Evolutionary conservation across 2,113 vertebrate species (phyloP), one percentile per base, ranked within the genome.

Genomic region (Cyprinus carpio): DNA sequence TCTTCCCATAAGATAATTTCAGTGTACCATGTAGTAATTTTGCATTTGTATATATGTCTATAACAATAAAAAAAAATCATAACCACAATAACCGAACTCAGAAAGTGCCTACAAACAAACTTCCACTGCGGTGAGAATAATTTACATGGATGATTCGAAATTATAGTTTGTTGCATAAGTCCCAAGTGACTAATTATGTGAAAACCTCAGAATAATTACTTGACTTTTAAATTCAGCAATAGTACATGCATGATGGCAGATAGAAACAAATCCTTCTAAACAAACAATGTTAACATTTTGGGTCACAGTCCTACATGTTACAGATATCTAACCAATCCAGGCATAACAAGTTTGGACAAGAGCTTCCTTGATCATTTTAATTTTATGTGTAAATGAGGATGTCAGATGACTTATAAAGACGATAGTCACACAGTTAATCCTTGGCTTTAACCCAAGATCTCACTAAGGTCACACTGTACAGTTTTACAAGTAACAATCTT

Each of bases 321-420:
- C 65, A 69, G 31, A 8, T 9, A 18, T 69, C 65, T 10, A 34
- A 34, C 31, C 31, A 34, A 69, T 34, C 7, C 29, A 34, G 65
- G 65, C 20, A 72, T 40, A 72, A 43, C 69, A 72, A n/a, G 69
- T 72, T n/a, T 40, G 23, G 23, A 43, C 69, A 72, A 72, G 11
- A 4, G 34, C 67, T 71, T 43, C 20, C 11, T 43, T 74, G 20
- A 72, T 13, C 20, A 74, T 74, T 74, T 74, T 2, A 15, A 25
- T 74, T 74, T 46, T 15, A 6, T 7, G 5, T 25, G 37, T 74
- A 15, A 72, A 72, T 72, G 11, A 72, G 37, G 4, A 40, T n/a
- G 4, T 43, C 20, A n/a, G 34, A 72, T 15, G 23, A 43, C 20
- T 7, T 13, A 43, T 13, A 43, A 11, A 72, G 34, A 40, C 10